Evolutionary conservation across 2,113 vertebrate species (phyloP).

Genomic region (Suncus etruscus): DNA sequence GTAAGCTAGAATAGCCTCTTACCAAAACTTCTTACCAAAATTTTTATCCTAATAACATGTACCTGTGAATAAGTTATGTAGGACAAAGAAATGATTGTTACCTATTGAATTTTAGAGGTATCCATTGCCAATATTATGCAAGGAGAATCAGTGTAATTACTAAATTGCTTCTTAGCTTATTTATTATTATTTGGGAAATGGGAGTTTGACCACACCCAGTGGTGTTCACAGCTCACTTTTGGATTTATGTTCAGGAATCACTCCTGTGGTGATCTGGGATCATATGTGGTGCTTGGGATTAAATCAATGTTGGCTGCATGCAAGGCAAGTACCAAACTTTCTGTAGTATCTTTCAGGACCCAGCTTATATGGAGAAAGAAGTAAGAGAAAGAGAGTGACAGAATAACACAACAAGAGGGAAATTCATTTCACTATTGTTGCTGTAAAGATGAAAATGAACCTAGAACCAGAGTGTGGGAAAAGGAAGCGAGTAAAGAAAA

Average conservation of each 20-base stretch:
- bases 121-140: no score
- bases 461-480: background rate
- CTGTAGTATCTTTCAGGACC: no score
- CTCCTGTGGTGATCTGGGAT: background rate
- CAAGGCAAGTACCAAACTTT: no score
- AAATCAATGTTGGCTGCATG: no score
- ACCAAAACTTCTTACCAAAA: background rate
- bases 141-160: no score
- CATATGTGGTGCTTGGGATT: no score
- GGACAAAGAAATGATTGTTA: background rate
- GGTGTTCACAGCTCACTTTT: no score
- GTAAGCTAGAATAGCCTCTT: background rate
- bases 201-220: no score
- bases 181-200: no score
- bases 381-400: background rate
- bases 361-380: background rate
- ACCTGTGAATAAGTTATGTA: background rate
- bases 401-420: background rate
- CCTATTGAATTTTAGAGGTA: no score
- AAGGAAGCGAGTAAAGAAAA: background rate
- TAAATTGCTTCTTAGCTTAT: no score
- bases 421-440: background rate
- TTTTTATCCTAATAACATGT: background rate
- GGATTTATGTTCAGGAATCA: no score
- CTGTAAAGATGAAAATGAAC: background rate